These are phyloP conservation scores for Agriotes lineatus DNA, from an alignment of 2,888 invertebrate genomes.

Conservation along the genomic window DNA sequence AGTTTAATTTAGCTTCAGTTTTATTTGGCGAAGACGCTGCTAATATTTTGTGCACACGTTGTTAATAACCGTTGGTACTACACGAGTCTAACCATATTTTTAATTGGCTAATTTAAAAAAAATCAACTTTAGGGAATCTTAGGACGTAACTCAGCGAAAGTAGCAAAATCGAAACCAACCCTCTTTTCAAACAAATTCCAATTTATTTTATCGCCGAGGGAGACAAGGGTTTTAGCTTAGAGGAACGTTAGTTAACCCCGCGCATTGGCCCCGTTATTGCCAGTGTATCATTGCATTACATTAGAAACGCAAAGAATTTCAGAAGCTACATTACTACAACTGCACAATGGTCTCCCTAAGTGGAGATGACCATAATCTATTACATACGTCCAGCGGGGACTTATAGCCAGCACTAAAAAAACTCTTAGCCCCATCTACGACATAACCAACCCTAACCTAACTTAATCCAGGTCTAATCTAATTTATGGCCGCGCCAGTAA, in stretches of 20 bases:
- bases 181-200: too few species aligned
- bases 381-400: constrained; percentile 15
- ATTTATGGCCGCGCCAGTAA: constrained; percentile 19
- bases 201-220: too few species aligned
- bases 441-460: constrained; percentile 24
- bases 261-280: neutral
- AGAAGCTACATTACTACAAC: constrained; percentile 7
- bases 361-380: constrained; percentile 19
- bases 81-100: too few species aligned
- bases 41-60: too few species aligned
- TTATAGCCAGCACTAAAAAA: constrained; percentile 24
- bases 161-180: too few species aligned
- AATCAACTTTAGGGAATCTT: too few species aligned
- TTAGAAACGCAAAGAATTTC: constrained; percentile 8
- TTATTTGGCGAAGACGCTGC: too few species aligned
- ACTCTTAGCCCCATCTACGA: constrained; percentile 16
- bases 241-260: neutral
- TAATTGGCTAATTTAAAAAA: too few species aligned
- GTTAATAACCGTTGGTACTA: too few species aligned
- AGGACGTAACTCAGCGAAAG: too few species aligned
- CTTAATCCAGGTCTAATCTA: constrained; percentile 18
- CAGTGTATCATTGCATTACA: neutral
- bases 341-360: constrained; percentile 8
- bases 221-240: too few species aligned
- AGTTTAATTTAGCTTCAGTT: too few species aligned